Percentiles rank a stretch among this genome's conserved stretches.
Evolutionary conservation across 2,797 vertebrate species (phyloP).

Genomic region (Rhinophrynus dorsalis): DNA sequence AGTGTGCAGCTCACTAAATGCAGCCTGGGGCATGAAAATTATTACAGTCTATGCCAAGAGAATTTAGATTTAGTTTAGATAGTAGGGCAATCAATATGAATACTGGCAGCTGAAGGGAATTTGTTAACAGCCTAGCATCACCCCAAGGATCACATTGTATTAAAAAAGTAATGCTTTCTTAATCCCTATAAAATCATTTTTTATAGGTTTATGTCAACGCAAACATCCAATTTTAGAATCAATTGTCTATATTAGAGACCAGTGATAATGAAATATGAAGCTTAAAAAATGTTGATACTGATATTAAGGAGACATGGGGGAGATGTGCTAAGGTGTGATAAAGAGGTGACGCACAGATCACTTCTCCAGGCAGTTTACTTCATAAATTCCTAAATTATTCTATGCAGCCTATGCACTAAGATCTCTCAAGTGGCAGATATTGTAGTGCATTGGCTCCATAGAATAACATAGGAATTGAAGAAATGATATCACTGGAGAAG

Average conservation of each 20-base stretch:
- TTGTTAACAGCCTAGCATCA: conserved; percentile 4
- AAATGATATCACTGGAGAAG: too few species aligned
- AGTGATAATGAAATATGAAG: background rate
- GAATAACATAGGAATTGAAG: too few species aligned
- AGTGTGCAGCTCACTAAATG: background rate
- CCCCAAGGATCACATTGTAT: background rate
- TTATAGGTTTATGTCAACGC: background rate
- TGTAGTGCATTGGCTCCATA: too few species aligned
- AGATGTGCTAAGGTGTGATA: too few species aligned
- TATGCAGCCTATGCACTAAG: too few species aligned
- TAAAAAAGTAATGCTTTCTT: background rate
- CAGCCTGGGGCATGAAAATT: background rate
- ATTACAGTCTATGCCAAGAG: background rate
- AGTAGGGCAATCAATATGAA: conserved; percentile 12
- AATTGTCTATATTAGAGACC: background rate
- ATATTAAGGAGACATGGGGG: too few species aligned
- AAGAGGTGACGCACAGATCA: too few species aligned
- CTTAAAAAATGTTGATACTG: background rate
- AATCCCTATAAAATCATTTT: background rate
- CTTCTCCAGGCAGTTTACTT: too few species aligned
- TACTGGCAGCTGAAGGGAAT: background rate
- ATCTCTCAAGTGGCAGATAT: too few species aligned
- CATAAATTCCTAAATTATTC: too few species aligned
- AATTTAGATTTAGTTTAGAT: background rate
- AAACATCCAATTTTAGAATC: background rate